Conservation (phyloP, 2,888 invertebrate species). For the Caenorhabditis japonica region DNA sequence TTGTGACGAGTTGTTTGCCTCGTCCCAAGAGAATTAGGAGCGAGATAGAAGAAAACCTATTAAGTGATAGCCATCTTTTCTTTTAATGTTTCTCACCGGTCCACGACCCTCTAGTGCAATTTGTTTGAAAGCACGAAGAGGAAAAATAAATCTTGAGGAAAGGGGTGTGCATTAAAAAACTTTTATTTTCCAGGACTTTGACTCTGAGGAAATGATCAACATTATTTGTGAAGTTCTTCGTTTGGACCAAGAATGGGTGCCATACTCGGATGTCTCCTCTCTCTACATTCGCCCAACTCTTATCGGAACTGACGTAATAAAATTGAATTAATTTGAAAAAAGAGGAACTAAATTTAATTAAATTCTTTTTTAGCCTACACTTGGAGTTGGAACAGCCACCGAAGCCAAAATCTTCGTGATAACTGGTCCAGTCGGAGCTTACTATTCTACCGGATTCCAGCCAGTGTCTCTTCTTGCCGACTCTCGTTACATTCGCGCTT, state of each 20-base stretch:
- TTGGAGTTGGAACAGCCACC: constrained; percentile 90
- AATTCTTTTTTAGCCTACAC: constrained; percentile 86
- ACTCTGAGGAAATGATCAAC: constrained; percentile 87
- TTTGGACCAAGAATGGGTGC: constrained; percentile 98
- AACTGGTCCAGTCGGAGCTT: constrained; percentile 91
- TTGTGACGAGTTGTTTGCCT: too few species aligned
- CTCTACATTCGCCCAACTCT: constrained; percentile 95
- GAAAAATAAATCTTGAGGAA: constrained; percentile 6
- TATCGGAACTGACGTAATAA: constrained; percentile 91
- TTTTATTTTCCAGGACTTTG: constrained; percentile 84
- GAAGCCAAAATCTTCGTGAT: constrained; percentile 92
- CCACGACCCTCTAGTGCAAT: too few species aligned
- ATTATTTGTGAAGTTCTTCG: constrained; percentile 88
- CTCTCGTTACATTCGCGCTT: constrained; percentile 85
- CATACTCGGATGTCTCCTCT: constrained; percentile 87
- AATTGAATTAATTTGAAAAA: not conserved
- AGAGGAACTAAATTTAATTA: not conserved
- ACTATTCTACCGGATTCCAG: constrained; percentile 84
- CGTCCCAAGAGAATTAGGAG: not conserved
- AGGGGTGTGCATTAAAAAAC: constrained; percentile 6
- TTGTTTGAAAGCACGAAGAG: constrained; percentile 22
- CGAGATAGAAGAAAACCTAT: constrained; percentile 25
- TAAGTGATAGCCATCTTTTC: constrained; percentile 45
- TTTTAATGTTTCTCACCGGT: not conserved
- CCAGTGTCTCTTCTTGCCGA: constrained; percentile 85